A percentile compares a stretch with the other conserved stretches of the same genome.
phyloP scores from a whole-genome alignment of 2,797 vertebrate species.

The Phalanger gymnotis region DNA sequence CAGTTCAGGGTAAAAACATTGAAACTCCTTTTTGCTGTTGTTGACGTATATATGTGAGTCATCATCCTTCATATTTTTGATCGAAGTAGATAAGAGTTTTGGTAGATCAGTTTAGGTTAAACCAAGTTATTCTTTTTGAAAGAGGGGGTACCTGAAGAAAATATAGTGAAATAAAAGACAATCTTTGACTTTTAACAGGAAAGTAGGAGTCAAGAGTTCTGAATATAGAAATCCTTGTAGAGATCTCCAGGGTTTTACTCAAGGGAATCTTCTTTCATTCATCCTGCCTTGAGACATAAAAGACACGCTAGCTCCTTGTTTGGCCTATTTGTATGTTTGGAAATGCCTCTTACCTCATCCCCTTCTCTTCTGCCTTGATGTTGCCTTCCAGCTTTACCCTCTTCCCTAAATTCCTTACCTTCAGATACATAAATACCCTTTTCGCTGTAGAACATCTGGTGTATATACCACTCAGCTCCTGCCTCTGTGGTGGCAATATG shows the following conservation, averaged over 20 bases:
- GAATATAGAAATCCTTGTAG: background rate
- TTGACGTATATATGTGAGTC: conserved; percentile 3
- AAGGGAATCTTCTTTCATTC: background rate
- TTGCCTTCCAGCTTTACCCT: background rate
- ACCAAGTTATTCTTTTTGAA: conserved; percentile 50
- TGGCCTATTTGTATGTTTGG: fast-evolving
- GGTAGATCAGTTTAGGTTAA: background rate
- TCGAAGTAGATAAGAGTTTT: conserved; percentile 34
- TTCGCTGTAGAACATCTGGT: background rate
- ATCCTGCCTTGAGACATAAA: fast-evolving
- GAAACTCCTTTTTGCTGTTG: conserved; percentile 13
- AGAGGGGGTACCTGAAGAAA: conserved; percentile 47
- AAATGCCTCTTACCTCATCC: background rate
- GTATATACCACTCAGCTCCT: background rate
- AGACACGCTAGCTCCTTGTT: background rate
- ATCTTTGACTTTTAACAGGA: background rate
- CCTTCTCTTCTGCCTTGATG: background rate
- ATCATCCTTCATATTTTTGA: background rate
- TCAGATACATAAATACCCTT: background rate
- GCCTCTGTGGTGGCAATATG: background rate
- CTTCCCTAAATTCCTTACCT: background rate
- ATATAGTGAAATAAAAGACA: background rate
- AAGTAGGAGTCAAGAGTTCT: conserved; percentile 21
- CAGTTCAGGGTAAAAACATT: conserved; percentile 4
- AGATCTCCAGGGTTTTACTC: background rate